These are phyloP conservation scores for Zosterops japonicus DNA, from an alignment of 2,113 vertebrate species.

Conservation along the genomic window DNA sequence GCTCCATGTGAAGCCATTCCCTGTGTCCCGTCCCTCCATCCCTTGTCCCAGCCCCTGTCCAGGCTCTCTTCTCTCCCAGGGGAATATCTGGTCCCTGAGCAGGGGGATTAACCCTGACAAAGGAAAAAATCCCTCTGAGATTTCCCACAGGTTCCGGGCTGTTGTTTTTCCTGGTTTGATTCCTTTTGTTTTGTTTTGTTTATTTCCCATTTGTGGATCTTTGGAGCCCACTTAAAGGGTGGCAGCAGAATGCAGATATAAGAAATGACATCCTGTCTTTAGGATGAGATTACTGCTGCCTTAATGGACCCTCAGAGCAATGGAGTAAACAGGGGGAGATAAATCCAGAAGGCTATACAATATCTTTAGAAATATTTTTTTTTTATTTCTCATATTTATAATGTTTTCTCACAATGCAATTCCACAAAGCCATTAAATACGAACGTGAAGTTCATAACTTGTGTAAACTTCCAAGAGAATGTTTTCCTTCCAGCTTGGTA, in stretches of 20 bases:
- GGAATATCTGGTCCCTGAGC: not conserved
- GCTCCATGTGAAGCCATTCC: not conserved
- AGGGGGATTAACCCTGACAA: too few species aligned
- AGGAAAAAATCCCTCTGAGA: not conserved
- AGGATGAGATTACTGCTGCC: not conserved
- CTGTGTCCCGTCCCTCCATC: not conserved
- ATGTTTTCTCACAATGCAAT: not conserved
- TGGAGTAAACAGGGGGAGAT: not conserved
- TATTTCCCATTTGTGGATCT: not conserved
- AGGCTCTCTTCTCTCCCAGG: not conserved
- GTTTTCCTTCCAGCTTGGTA: not conserved
- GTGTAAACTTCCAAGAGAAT: not conserved
- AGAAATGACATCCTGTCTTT: not conserved
- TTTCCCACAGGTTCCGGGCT: not conserved
- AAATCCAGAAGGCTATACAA: not conserved
- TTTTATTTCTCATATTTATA: not conserved
- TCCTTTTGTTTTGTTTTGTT: not conserved
- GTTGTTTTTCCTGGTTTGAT: not conserved
- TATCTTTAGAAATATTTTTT: not conserved
- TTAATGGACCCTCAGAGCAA: not conserved
- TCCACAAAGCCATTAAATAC: not conserved
- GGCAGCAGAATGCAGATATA: not conserved
- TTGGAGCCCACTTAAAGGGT: not conserved
- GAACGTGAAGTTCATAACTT: not conserved
- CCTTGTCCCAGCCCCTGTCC: not conserved